Base-by-base conservation (phyloP, 2,888 invertebrate species). In the Sepioteuthis lessoniana region DNA sequence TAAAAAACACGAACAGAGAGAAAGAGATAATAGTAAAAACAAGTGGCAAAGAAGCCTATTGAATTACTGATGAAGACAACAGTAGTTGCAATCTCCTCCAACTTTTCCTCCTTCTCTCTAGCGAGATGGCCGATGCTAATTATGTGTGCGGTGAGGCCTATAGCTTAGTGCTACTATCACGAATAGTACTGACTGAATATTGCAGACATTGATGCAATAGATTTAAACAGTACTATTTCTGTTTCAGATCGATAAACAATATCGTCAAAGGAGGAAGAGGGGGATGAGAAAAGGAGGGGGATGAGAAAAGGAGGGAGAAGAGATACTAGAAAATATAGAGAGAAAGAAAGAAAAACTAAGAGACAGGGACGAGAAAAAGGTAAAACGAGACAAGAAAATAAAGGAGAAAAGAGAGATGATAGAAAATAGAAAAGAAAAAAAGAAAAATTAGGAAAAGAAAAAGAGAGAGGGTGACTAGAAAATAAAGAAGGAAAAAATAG, bases 371-470 rank as follows among this genome's bases (percentile, higher is more conserved):
- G 31, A 7, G 10, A 31, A 5, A 76, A 31, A 76, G 31, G 31
- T 5, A 31, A 31, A 31, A 31, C 0, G 31, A 28, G 31, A 13
- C 2, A 8, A 7, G 28, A 10, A 31, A 31, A 28, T 5, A 31
- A 10, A 4, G 28, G 31, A 76, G 31, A 31, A 5, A 7, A 10
- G 31, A 31, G 60, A 10, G 8, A 31, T 7, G 76, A 3, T 5
- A 10, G 60, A 31, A 31, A 28, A 28, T 7, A 8, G 8, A 8
- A 16, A 35, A n/a, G n/a, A 35, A 8, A 13, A n/a, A 19, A 13
- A n/a, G n/a, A 76, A 35, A 0, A 19, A 13, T 4, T 1, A 4
- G 0, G 19, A 1, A 19, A 19, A 16, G 10, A 8, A 16, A 16
- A 16, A n/a, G 76, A 76, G n/a, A 13, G 7, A n/a, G 0, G 0